phyloP scores from a whole-genome alignment of 1,140 invertebrate species.

The Bursaphelenchus mucronatus region DNA sequence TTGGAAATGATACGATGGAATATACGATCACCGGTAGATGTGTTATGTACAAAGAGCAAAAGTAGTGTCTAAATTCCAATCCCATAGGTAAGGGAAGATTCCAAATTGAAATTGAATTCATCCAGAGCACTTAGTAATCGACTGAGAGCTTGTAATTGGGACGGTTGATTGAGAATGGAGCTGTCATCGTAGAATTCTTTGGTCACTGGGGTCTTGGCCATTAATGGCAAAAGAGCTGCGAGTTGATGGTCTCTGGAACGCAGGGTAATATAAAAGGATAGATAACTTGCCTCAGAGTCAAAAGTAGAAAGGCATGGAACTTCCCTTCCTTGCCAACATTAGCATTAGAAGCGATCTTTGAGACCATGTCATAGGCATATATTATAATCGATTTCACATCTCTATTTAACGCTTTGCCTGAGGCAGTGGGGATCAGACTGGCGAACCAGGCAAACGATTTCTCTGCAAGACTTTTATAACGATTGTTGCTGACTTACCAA shows the following conservation, averaged over 20 bases:
- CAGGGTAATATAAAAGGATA: background rate
- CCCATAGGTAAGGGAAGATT: slow-evolving; percentile 88
- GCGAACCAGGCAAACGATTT: slow-evolving; percentile 50
- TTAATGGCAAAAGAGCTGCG: slow-evolving; percentile 78
- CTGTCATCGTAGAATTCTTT: slow-evolving; percentile 89
- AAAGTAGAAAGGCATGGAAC: slow-evolving; percentile 90
- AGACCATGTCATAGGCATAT: slow-evolving; percentile 63
- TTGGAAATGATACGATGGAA: background rate
- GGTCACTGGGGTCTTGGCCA: slow-evolving; percentile 79
- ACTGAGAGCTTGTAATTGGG: slow-evolving; percentile 78
- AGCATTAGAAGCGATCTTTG: slow-evolving; percentile 75
- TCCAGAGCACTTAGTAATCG: slow-evolving; percentile 85
- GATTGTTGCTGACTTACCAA: slow-evolving; percentile 70
- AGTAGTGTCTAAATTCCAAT: slow-evolving; percentile 63
- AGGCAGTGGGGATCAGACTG: slow-evolving; percentile 48
- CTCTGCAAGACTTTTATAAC: slow-evolving; percentile 36
- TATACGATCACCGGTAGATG: background rate
- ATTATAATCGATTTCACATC: slow-evolving; percentile 60
- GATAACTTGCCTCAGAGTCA: slow-evolving; percentile 72
- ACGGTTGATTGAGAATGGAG: slow-evolving; percentile 81
- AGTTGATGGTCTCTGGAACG: slow-evolving; percentile 79
- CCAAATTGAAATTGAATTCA: slow-evolving; percentile 84
- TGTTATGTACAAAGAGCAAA: slow-evolving; percentile 11
- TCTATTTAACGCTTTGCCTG: slow-evolving; percentile 48
- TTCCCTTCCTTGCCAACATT: slow-evolving; percentile 93